Conservation (phyloP, 2,797 vertebrate species). For the Melanotaenia boesemani region DNA sequence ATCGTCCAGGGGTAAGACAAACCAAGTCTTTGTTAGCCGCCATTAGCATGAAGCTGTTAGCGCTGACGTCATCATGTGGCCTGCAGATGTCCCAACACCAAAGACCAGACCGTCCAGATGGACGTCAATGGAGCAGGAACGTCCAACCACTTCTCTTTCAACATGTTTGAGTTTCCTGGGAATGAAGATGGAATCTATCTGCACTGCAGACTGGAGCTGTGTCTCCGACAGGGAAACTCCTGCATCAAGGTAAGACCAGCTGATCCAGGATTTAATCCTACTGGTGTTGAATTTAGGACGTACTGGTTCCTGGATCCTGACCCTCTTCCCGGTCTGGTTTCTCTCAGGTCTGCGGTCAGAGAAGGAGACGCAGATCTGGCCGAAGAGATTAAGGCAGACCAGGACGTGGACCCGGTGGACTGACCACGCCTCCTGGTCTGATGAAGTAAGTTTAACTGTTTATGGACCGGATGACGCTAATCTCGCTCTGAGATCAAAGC, state of each 20-base stretch:
- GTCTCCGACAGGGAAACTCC: not conserved
- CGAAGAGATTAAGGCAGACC: no score
- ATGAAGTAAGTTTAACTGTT: no score
- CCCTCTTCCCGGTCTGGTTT: no score
- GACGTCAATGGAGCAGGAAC: conserved; percentile 28
- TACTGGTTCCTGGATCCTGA: no score
- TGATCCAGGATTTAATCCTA: no score
- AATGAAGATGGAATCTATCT: conserved; percentile 11
- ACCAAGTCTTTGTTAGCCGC: not conserved
- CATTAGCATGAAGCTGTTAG: not conserved
- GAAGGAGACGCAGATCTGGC: no score
- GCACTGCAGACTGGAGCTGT: conserved; percentile 49
- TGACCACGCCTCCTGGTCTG: no score
- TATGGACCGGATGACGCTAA: no score
- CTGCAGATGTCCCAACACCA: conserved; percentile 27
- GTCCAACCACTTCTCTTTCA: conserved; percentile 51
- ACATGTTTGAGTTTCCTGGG: conserved; percentile 44
- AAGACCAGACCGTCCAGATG: conserved; percentile 31
- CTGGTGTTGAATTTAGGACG: no score
- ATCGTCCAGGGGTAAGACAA: no score
- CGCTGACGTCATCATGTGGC: not conserved
- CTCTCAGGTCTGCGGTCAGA: no score
- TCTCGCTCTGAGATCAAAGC: no score
- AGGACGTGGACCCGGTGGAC: conserved; percentile 8
- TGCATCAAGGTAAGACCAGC: not conserved